Evolutionary conservation across 1,140 invertebrate species (phyloP), one percentile per base, ranked within the genome.

Genomic region (Lordiphosa stackelbergi): DNA sequence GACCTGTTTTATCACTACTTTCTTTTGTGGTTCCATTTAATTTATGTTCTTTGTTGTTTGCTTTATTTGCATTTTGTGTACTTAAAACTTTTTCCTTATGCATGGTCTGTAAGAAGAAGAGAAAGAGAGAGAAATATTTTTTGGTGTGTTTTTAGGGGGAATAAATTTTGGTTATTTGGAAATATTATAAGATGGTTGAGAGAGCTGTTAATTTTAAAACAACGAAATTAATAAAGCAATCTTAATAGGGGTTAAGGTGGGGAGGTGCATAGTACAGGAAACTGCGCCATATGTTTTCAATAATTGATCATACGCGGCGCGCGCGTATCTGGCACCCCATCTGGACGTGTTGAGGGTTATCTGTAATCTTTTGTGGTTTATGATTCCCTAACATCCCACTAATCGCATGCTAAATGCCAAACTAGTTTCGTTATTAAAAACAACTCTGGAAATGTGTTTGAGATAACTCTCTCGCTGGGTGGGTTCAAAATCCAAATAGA

Each of bases 1-100:
- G 43, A 84, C 78, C 78, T 78, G 73, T 63, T 84, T 84, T 84
- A 78, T 84, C 71, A 62, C 53, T 73, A 53, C 19, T 84, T 84
- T 84, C 78, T 68, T 78, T 84, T 71, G 70, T 47, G 43, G 63
- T 38, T 81, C 78, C 78, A 64, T 84, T 84, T 53, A 71, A 51
- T 63, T 74, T 84, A 57, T 58, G 70, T 43, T 79, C 75, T 73
- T 71, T 79, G 51, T 51, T 73, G 56, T 63, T 79, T 70, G 66
- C 53, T 72, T 72, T 66, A 37, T 66, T 75, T 59, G 55, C 53
- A 58, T 84, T 84, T 61, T 84, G 63, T 78, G 79, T 62, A 53
- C 48, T 64, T 65, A 55, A 9, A 64, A 75, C 61, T 66, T 78
- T 84, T 68, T 84, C 78, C 61, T 78, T 73, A 66, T 65, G 53